These are phyloP conservation scores for Hydrophis major DNA, from an alignment of 2,797 vertebrate genomes.

Conservation along the genomic window DNA sequence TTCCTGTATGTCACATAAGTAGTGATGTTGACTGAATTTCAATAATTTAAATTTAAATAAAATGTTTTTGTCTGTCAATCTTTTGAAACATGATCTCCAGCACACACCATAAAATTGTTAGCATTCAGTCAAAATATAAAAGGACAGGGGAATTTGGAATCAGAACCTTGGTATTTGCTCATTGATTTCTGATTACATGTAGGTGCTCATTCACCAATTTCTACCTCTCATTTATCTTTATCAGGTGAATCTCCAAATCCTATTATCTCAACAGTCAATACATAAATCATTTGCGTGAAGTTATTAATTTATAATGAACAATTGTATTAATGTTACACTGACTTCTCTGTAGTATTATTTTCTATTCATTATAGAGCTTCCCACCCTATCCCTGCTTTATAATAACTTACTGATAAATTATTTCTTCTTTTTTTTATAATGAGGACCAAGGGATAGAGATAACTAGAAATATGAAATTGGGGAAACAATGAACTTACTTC, in stretches of 20 bases:
- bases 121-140: too few relatives aligned
- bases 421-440: slow-evolving; percentile 38
- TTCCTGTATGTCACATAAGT: too few relatives aligned
- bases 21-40: background rate
- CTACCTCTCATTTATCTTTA: background rate
- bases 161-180: too few relatives aligned
- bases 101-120: too few relatives aligned
- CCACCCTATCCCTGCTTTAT: slow-evolving; percentile 33
- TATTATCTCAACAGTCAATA: slow-evolving; percentile 5
- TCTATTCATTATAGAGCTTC: slow-evolving; percentile 42
- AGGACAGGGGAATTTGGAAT: too few relatives aligned
- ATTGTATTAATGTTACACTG: slow-evolving; percentile 56
- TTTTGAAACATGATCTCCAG: background rate
- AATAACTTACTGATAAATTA: slow-evolving; percentile 50
- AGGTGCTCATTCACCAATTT: background rate
- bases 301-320: slow-evolving; percentile 33
- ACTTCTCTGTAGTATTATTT: slow-evolving; percentile 47
- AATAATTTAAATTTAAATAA: background rate
- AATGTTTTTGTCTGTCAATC: background rate
- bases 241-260: background rate
- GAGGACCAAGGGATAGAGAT: slow-evolving; percentile 40
- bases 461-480: slow-evolving; percentile 35
- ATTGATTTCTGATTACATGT: background rate
- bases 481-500: slow-evolving; percentile 47
- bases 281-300: slow-evolving; percentile 24